Evolutionary conservation across 53 echinoderm and acorn worm species (phyloP).

Genomic region (Pentamera pediparva): DNA sequence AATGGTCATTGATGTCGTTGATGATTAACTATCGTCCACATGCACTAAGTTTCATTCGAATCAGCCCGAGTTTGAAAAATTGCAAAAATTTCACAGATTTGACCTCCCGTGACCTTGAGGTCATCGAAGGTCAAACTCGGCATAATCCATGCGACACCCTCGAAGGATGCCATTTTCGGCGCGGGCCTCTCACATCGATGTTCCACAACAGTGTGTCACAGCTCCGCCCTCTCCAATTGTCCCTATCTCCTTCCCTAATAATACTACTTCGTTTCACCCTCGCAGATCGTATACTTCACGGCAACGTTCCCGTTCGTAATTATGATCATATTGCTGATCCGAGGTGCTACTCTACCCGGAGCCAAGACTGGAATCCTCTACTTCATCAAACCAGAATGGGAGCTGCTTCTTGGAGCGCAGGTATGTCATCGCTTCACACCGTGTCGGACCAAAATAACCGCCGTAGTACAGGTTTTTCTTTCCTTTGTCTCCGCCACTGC

Average conservation of each 20-base stretch:
- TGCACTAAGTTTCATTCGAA: too few relatives aligned
- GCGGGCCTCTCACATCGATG: too few relatives aligned
- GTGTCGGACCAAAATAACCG: background rate
- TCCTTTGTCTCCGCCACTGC: background rate
- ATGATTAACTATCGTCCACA: too few relatives aligned
- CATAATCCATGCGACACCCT: too few relatives aligned
- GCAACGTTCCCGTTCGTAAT: conserved; percentile 40
- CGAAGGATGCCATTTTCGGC: too few relatives aligned
- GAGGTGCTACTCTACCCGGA: conserved; percentile 29
- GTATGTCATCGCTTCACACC: conserved; percentile 25
- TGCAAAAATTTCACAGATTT: too few relatives aligned
- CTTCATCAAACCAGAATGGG: conserved; percentile 29
- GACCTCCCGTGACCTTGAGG: too few relatives aligned
- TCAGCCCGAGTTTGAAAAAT: too few relatives aligned
- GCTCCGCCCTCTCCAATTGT: background rate
- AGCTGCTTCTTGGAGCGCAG: background rate
- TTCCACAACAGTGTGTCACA: too few relatives aligned
- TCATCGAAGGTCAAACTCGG: too few relatives aligned
- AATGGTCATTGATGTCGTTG: too few relatives aligned
- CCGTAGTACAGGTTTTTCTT: background rate
- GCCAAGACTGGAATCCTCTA: conserved; percentile 30
- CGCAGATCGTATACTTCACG: conserved; percentile 43
- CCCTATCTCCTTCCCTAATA: background rate
- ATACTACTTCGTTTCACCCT: background rate
- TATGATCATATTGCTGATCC: conserved; percentile 28